These are phyloP conservation scores for Etheostoma perlongum DNA, from an alignment of 2,797 vertebrate genomes.

Conservation along the genomic window DNA sequence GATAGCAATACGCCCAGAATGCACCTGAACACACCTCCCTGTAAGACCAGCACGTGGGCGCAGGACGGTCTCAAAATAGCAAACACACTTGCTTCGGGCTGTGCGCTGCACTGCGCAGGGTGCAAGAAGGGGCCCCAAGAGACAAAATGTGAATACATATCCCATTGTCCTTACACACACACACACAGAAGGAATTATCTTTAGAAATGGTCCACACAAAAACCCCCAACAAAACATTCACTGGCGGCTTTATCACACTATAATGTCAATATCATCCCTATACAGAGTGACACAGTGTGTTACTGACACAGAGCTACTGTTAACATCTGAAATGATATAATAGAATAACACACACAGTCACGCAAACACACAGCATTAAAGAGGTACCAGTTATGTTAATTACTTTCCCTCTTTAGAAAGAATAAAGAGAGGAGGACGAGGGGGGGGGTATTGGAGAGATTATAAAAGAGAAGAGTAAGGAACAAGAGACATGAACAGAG, in stretches of 20 bases:
- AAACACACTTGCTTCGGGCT: no score
- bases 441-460: slow-evolving; percentile 14
- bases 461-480: slow-evolving; percentile 47
- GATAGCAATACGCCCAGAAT: no score
- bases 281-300: slow-evolving; percentile 52
- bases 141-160: slow-evolving; percentile 62
- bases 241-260: slow-evolving; percentile 40
- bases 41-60: no score
- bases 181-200: slow-evolving; percentile 52
- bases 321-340: slow-evolving; percentile 72
- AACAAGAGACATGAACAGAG: slow-evolving; percentile 52
- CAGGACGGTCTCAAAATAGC: no score
- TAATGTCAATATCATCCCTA: slow-evolving; percentile 63
- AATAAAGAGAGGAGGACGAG: slow-evolving; percentile 48
- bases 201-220: slow-evolving; percentile 51
- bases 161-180: slow-evolving; percentile 36
- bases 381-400: slow-evolving; percentile 73
- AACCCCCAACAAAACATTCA: slow-evolving; percentile 26
- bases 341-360: slow-evolving; percentile 48
- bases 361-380: slow-evolving; percentile 55
- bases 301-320: slow-evolving; percentile 61
- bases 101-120: no score
- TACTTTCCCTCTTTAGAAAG: slow-evolving; percentile 58
- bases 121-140: slow-evolving; percentile 8
- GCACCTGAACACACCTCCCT: no score